A percentile compares a stretch with the other conserved stretches of the same genome.
Evolutionary conservation across 1,140 invertebrate species (phyloP).

Genomic region (Drosophila lacertosa): DNA sequence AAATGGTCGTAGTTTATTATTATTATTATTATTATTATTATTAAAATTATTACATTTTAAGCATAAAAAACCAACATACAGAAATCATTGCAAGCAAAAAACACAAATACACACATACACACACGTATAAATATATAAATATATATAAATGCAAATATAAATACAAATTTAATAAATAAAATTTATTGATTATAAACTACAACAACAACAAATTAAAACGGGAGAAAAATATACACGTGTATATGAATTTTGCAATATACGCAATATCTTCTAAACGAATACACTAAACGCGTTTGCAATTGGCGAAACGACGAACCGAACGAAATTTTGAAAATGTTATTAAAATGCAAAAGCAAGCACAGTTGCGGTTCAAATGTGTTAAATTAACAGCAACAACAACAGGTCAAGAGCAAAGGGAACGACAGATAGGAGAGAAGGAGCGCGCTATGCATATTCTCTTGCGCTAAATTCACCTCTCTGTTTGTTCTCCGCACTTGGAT

Average conservation of each 20-base stretch:
- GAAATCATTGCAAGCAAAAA: slow-evolving; percentile 28
- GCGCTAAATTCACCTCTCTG: neutral
- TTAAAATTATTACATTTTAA: slow-evolving; percentile 58
- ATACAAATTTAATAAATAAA: slow-evolving; percentile 58
- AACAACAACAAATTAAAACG: slow-evolving; percentile 5
- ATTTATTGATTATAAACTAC: slow-evolving; percentile 51
- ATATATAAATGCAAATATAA: slow-evolving; percentile 29
- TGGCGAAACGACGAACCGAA: slow-evolving; percentile 13
- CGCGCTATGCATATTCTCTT: slow-evolving; percentile 2
- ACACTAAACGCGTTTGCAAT: slow-evolving; percentile 17
- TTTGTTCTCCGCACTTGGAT: neutral
- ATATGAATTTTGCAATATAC: slow-evolving; percentile 11
- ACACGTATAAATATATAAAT: slow-evolving; percentile 25
- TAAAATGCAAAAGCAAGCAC: slow-evolving; percentile 24
- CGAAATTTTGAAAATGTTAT: slow-evolving; percentile 14
- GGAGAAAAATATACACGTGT: slow-evolving; percentile 10
- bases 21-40: slow-evolving; percentile 43
- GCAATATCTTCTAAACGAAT: slow-evolving; percentile 8
- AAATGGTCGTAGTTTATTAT: slow-evolving; percentile 64
- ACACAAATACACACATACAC: slow-evolving; percentile 5
- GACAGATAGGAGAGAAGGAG: neutral
- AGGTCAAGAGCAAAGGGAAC: neutral
- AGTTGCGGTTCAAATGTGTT: slow-evolving; percentile 38
- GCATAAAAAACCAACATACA: slow-evolving; percentile 34
- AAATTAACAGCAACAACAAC: slow-evolving; percentile 6